These are phyloP conservation scores for Noctilio leporinus DNA, from an alignment of 2,113 vertebrate genomes.

Conservation along the genomic window DNA sequence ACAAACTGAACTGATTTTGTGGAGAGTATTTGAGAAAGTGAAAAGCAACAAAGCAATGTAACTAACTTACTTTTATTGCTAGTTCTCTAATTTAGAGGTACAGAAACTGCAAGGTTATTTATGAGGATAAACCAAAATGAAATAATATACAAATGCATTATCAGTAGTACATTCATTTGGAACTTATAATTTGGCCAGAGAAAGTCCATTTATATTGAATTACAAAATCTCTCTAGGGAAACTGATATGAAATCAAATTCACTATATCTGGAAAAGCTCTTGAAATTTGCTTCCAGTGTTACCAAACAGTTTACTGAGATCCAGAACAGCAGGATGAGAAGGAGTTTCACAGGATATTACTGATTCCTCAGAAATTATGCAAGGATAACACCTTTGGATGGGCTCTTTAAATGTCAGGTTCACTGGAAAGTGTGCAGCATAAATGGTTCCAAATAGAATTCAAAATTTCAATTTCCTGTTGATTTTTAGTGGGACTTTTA, in stretches of 20 bases:
- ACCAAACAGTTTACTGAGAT: background rate
- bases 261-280: background rate
- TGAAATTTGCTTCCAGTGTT: background rate
- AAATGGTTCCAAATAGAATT: background rate
- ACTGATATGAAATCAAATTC: background rate
- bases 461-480: background rate
- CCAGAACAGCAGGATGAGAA: background rate
- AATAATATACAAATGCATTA: constrained; percentile 4
- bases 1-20: background rate
- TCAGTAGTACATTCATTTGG: background rate
- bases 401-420: background rate
- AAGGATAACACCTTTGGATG: background rate
- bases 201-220: background rate
- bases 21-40: background rate
- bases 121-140: background rate
- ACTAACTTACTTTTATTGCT: background rate
- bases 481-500: background rate
- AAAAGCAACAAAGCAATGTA: background rate
- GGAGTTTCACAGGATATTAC: background rate
- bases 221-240: background rate
- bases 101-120: background rate
- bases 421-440: background rate
- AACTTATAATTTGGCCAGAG: background rate
- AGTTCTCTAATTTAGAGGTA: background rate
- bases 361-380: background rate